Base-by-base conservation (phyloP, 2,888 invertebrate genomes). In the Baccha elongata region DNA sequence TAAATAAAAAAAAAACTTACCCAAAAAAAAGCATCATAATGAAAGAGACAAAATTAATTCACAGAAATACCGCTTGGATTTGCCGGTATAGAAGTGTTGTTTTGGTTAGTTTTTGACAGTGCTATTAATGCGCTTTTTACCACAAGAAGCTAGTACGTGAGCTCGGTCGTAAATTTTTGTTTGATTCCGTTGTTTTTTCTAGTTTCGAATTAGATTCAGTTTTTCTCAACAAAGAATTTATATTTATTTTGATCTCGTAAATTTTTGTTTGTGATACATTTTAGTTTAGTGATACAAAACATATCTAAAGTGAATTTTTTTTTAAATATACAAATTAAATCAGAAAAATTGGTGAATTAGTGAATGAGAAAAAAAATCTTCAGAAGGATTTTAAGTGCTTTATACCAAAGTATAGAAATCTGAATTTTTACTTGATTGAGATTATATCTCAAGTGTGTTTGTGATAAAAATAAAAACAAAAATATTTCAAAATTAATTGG, bases 121-220 rank as follows among this genome's bases (percentile, higher is more conserved):
- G 78, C 86, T 87, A 85, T 85, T 87, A 87, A 88, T 88, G 88
- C 87, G 88, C 87, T 87, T 88, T 87, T 87, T 87, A 83, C 83
- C 78, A 71, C 64, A 67, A 78, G 83, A 78, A 73, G 73, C 73
- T 73, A 68, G 37, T 67, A 58, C 68, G 42, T 40, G 73, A 46
- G 60, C 75, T 52, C 81, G 75, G 60, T 74, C 48, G 50, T 60
- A 60, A 60, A 29, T 42, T 29, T 8, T 60, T 13, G n/a, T 62
- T 19, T 11, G 19, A 11, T 32, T 32, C 7, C 29, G 1, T 8
- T 1, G 7, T 32, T 32, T 8, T 6, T 32, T 23, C 23, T 23
- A 23, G 23, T 23, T 23, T 23, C 3, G 23, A 23, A 23, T 32
- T 32, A 7, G 8, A 3, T 32, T 32, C 29, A 8, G 29, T 32